phyloP scores from a whole-genome alignment of 2,888 invertebrate species.

The Eustalomyia histrio region DNA sequence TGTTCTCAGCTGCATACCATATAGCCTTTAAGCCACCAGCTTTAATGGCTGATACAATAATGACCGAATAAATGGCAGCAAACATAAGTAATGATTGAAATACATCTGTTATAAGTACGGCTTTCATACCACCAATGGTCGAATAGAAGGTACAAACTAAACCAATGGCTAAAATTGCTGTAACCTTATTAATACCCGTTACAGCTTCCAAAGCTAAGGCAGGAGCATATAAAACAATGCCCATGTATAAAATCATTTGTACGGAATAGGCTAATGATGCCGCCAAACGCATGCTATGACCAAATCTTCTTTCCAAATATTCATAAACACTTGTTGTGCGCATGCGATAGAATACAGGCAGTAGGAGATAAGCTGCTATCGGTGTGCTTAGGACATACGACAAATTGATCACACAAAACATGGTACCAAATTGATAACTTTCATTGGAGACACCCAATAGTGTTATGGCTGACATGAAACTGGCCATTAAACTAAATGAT shows the following conservation, averaged over 20 bases:
- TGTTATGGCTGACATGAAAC: slow-evolving; percentile 95
- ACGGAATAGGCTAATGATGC: slow-evolving; percentile 92
- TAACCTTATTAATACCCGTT: slow-evolving; percentile 86
- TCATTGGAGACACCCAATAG: slow-evolving; percentile 93
- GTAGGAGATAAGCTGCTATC: slow-evolving; percentile 86
- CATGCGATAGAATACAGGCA: slow-evolving; percentile 92
- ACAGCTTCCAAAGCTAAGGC: slow-evolving; percentile 93
- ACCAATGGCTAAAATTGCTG: slow-evolving; percentile 85
- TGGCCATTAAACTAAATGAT: slow-evolving; percentile 93
- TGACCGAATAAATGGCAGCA: slow-evolving; percentile 88
- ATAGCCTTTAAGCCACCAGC: slow-evolving; percentile 87
- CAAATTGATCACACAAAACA: slow-evolving; percentile 88
- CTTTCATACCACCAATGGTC: slow-evolving; percentile 93
- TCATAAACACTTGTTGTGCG: slow-evolving; percentile 93
- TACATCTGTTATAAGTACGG: slow-evolving; percentile 92
- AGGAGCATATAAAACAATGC: slow-evolving; percentile 96
- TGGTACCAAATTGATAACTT: slow-evolving; percentile 90
- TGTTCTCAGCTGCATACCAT: slow-evolving; percentile 85
- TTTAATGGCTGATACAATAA: slow-evolving; percentile 85
- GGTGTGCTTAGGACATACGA: slow-evolving; percentile 89
- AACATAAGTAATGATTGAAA: slow-evolving; percentile 93
- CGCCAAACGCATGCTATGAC: slow-evolving; percentile 85
- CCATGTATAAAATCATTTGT: slow-evolving; percentile 95
- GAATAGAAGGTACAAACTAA: slow-evolving; percentile 93
- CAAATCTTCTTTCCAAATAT: slow-evolving; percentile 94